A percentile compares a stretch with the other conserved stretches of the same genome.
Conservation (phyloP, 2,888 invertebrate genomes). For the Andrena bicolor region DNA sequence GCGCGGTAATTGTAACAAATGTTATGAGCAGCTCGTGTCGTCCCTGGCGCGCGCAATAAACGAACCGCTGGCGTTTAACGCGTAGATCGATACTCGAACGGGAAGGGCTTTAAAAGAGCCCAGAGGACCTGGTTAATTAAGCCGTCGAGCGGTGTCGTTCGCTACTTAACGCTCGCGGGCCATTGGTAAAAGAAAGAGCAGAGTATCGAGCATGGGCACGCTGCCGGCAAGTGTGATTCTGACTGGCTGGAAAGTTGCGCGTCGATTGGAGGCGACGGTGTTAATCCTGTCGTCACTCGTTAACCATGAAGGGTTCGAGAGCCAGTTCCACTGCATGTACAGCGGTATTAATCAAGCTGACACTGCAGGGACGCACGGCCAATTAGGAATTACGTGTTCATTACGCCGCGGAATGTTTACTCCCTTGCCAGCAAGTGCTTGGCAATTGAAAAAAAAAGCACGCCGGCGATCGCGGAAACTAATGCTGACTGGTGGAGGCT, state of each 20-base stretch:
- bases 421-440: background rate
- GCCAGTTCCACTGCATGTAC: constrained; percentile 44
- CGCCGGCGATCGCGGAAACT: background rate
- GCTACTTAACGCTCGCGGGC: constrained; percentile 1
- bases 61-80: constrained; percentile 13
- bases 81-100: constrained; percentile 31
- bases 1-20: constrained; percentile 58
- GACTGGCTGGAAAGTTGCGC: constrained; percentile 37
- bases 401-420: constrained; percentile 33
- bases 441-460: constrained; percentile 19
- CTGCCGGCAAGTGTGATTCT: background rate
- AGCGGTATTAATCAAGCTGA: constrained; percentile 57
- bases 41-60: constrained; percentile 28
- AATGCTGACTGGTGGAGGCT: background rate
- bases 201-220: background rate
- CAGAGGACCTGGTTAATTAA: constrained; percentile 13
- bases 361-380: constrained; percentile 41
- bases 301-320: constrained; percentile 43
- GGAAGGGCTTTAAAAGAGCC: background rate
- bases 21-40: constrained; percentile 43
- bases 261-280: constrained; percentile 42
- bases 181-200: background rate
- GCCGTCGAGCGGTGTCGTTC: background rate
- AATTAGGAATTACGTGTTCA: constrained; percentile 60
- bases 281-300: constrained; percentile 38